A percentile compares a stretch with the other conserved stretches of the same genome.
Conservation (phyloP, 2,888 invertebrate genomes). For the Parnassius mnemosyne region DNA sequence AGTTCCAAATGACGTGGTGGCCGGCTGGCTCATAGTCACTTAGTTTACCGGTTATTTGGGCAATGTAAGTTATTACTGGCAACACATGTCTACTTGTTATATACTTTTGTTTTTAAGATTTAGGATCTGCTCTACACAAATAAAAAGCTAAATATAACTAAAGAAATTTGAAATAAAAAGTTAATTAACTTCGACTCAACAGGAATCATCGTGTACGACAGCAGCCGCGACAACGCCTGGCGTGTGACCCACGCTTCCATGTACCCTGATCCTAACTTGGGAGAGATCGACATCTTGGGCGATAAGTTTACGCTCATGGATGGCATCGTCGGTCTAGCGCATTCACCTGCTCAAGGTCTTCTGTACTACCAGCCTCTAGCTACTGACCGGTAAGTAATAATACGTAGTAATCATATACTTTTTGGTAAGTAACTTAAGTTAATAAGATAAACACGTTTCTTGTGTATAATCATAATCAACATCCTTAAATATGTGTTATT, state of each 20-base stretch:
- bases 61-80: too few species aligned
- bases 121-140: too few species aligned
- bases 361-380: conserved; percentile 88
- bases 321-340: conserved; percentile 85
- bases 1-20: too few species aligned
- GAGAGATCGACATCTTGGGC: conserved; percentile 86
- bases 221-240: conserved; percentile 88
- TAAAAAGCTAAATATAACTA: background rate
- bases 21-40: too few species aligned
- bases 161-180: background rate
- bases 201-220: conserved; percentile 83
- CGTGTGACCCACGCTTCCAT: conserved; percentile 89
- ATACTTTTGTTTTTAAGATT: too few species aligned
- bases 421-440: too few species aligned
- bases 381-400: conserved; percentile 79
- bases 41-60: too few species aligned
- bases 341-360: conserved; percentile 82
- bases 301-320: conserved; percentile 87
- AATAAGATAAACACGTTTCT: too few species aligned
- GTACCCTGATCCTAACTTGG: conserved; percentile 91
- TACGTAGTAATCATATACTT: too few species aligned
- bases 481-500: too few species aligned
- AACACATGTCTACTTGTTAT: too few species aligned
- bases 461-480: too few species aligned
- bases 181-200: conserved; percentile 9